These are phyloP conservation scores for Habropoda laboriosa DNA, from an alignment of 1,140 invertebrate genomes.

Conservation along the genomic window DNA sequence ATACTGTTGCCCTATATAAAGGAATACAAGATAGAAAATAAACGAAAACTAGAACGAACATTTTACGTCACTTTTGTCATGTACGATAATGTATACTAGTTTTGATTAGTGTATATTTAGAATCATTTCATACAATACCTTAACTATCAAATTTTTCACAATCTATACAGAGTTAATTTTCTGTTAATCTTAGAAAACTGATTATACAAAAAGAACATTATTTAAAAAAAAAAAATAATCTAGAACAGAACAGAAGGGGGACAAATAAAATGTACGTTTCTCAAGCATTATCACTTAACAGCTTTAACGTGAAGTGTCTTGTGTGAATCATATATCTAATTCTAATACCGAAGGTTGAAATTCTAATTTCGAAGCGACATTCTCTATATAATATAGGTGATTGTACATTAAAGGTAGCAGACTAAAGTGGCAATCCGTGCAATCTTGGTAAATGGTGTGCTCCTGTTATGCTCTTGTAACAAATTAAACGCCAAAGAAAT, in stretches of 20 bases:
- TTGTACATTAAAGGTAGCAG: conserved; percentile 70
- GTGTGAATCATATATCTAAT: not conserved
- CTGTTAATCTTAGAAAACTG: not conserved
- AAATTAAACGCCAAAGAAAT: conserved; percentile 13
- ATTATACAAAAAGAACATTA: not conserved
- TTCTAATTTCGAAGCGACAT: no score
- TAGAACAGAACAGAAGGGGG: not conserved
- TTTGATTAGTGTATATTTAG: not conserved
- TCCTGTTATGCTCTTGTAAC: conserved; percentile 22
- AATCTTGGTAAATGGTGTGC: conserved; percentile 54
- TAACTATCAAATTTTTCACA: not conserved
- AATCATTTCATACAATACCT: not conserved
- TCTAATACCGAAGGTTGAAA: conserved; percentile 6
- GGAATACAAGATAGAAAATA: conserved; percentile 11
- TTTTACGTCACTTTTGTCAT: conserved; percentile 1
- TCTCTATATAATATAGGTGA: conserved; percentile 38
- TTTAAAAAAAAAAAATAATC: not conserved
- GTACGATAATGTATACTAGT: not conserved
- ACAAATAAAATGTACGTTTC: not conserved
- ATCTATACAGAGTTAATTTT: not conserved
- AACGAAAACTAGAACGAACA: conserved; percentile 24
- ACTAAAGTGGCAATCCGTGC: conserved; percentile 75
- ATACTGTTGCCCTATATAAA: conserved; percentile 4
- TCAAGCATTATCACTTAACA: not conserved
- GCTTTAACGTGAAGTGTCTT: no score